Conservation (phyloP, 2,888 invertebrate genomes). For the Physocephala rufipes region DNA sequence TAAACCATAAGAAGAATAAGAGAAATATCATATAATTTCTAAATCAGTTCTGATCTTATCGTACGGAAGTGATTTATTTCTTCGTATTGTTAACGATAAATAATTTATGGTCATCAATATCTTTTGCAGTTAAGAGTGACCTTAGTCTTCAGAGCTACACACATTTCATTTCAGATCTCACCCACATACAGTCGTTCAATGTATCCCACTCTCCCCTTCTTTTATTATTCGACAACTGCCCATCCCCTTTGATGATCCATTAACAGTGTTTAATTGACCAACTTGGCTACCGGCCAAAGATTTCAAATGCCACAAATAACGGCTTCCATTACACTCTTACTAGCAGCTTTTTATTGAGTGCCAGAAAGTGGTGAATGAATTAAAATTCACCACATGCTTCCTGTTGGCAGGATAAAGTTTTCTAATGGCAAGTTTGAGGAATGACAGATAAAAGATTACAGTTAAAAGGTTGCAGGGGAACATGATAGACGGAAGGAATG, state of each 20-base stretch:
- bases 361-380: slow-evolving; percentile 21
- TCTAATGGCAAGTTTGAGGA: background rate
- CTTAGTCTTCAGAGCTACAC: background rate
- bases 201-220: background rate
- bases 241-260: background rate
- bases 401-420: slow-evolving; percentile 18
- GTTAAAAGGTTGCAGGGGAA: background rate
- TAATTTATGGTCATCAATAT: slow-evolving; percentile 24
- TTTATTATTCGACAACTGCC: too few relatives aligned
- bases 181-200: background rate
- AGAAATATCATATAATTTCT: too few relatives aligned
- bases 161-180: background rate
- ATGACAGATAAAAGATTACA: background rate
- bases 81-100: slow-evolving; percentile 12
- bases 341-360: slow-evolving; percentile 27
- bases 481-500: background rate
- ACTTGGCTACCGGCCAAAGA: slow-evolving; percentile 28
- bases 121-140: slow-evolving; percentile 24
- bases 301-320: slow-evolving; percentile 29
- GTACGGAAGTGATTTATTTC: background rate
- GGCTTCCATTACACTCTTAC: slow-evolving; percentile 25
- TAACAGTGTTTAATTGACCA: slow-evolving; percentile 25
- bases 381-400: slow-evolving; percentile 32
- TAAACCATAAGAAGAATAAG: too few relatives aligned
- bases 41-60: too few relatives aligned